Conservation (phyloP, 1,140 invertebrate genomes). For the Tenebrio molitor region DNA sequence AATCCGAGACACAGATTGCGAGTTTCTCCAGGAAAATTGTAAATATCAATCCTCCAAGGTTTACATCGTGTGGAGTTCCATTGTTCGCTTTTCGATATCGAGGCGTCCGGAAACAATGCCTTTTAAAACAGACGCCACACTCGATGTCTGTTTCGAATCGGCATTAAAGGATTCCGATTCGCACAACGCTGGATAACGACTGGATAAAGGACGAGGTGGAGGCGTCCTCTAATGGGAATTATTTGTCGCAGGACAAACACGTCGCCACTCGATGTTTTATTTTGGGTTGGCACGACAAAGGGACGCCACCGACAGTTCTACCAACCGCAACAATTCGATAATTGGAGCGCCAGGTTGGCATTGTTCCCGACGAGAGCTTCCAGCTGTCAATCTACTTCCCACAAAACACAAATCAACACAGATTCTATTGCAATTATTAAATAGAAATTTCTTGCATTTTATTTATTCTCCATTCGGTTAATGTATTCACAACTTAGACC, state of each 20-base stretch:
- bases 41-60: slow-evolving; percentile 16
- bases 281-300: background rate
- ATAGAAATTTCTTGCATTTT: too few species aligned
- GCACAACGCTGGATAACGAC: background rate
- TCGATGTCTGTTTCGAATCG: background rate
- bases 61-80: background rate
- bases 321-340: too few species aligned
- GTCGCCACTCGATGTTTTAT: background rate
- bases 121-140: background rate
- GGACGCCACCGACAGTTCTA: too few species aligned
- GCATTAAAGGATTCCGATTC: background rate
- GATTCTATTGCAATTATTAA: too few species aligned
- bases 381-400: too few species aligned
- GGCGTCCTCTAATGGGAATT: background rate
- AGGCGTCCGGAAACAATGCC: background rate
- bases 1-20: background rate
- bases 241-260: background rate
- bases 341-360: too few species aligned
- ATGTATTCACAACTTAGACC: too few species aligned
- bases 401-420: too few species aligned
- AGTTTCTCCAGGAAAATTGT: slow-evolving; percentile 6
- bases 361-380: too few species aligned
- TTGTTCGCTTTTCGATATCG: slow-evolving; percentile 10
- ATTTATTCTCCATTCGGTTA: too few species aligned
- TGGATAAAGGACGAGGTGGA: background rate